Evolutionary conservation across 2,113 vertebrate species (phyloP).

Genomic region (Benitochromis conjunctus): DNA sequence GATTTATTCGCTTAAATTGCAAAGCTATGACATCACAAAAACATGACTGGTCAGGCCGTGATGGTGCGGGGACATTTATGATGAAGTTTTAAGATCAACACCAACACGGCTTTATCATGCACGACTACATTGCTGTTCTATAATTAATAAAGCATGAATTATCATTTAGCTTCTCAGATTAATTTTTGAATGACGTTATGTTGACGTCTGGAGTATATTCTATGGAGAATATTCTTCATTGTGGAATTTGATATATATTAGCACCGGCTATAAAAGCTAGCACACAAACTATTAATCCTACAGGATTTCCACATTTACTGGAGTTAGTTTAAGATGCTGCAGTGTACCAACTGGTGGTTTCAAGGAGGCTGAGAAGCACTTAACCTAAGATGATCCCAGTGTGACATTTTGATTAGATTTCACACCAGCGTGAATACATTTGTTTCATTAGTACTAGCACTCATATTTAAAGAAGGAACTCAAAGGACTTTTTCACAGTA

Average conservation of each 20-base stretch:
- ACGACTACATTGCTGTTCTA: not conserved
- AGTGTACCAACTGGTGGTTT: not conserved
- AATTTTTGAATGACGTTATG: not conserved
- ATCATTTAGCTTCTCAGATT: not conserved
- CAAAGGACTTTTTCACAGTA: not conserved
- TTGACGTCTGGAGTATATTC: not conserved
- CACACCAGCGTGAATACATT: slow-evolving; percentile 14
- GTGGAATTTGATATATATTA: not conserved
- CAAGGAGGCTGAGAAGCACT: not conserved
- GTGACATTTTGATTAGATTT: slow-evolving; percentile 29
- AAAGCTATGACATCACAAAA: not conserved
- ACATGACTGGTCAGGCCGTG: not conserved
- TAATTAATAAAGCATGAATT: not conserved
- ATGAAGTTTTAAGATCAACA: not conserved
- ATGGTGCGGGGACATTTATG: not conserved
- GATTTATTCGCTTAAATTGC: not conserved
- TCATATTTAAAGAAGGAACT: slow-evolving; percentile 17
- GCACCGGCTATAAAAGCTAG: not conserved
- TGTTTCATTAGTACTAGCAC: not conserved
- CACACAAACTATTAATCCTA: not conserved
- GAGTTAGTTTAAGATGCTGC: not conserved
- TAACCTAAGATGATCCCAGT: slow-evolving; percentile 10
- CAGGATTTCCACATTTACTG: not conserved
- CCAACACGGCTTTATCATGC: not conserved
- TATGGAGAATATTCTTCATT: not conserved